These are phyloP conservation scores for Polymixis lichenea DNA, from an alignment of 2,888 invertebrate species.

Conservation along the genomic window DNA sequence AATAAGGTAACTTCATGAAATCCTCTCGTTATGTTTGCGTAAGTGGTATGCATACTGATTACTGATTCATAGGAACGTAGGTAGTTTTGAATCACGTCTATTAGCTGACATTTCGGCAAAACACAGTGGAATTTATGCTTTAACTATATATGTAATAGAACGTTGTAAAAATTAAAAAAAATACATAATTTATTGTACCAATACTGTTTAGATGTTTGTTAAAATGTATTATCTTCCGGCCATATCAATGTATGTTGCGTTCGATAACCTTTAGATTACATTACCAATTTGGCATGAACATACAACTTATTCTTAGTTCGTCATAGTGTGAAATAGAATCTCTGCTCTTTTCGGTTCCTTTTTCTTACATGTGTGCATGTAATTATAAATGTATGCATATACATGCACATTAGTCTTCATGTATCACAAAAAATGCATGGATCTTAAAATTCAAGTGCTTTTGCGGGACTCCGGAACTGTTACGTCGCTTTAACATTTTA, in stretches of 20 bases:
- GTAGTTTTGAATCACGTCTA: slow-evolving; percentile 41
- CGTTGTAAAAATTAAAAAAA: slow-evolving; percentile 28
- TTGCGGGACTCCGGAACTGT: neutral
- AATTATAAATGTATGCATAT: neutral
- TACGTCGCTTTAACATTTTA: neutral
- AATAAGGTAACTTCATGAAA: slow-evolving; percentile 38
- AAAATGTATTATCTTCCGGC: slow-evolving; percentile 23
- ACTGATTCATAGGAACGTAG: slow-evolving; percentile 44
- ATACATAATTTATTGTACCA: slow-evolving; percentile 4
- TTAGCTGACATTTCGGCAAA: slow-evolving; percentile 43
- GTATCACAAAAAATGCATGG: neutral
- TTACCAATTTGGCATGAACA: slow-evolving; percentile 27
- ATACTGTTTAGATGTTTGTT: slow-evolving; percentile 34
- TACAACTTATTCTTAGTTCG: slow-evolving; percentile 7
- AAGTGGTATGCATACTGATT: slow-evolving; percentile 28
- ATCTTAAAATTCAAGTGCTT: neutral
- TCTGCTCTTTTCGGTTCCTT: neutral
- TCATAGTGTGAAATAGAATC: slow-evolving; percentile 1
- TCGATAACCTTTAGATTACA: slow-evolving; percentile 53
- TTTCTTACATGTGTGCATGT: neutral
- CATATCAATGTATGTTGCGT: slow-evolving; percentile 35
- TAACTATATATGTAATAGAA: slow-evolving; percentile 29
- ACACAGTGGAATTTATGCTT: slow-evolving; percentile 24
- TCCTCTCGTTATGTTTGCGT: slow-evolving; percentile 37
- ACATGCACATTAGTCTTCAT: neutral